Percentiles rank a stretch among this genome's conserved stretches.
phyloP scores from a whole-genome alignment of 2,797 vertebrate species.

The Rhadinocentrus ornatus region DNA sequence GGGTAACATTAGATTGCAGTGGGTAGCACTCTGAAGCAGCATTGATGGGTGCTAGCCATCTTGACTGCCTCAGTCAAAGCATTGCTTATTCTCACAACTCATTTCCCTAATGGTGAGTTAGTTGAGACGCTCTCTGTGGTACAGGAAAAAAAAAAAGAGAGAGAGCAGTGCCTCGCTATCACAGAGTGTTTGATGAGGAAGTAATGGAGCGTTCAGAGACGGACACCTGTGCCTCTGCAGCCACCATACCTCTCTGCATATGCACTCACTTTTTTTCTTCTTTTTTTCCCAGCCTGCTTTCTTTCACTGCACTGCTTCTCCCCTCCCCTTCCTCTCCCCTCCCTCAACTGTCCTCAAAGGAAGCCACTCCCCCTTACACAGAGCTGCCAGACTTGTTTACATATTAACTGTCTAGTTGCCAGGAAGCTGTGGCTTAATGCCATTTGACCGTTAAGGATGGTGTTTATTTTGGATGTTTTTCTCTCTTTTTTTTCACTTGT shows the following conservation, averaged over 20 bases:
- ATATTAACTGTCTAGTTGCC: constrained; percentile 86
- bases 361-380: constrained; percentile 74
- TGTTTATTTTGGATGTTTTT: constrained; percentile 35
- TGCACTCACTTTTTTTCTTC: background rate
- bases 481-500: constrained; percentile 3
- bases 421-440: constrained; percentile 66
- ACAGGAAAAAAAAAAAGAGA: constrained; percentile 56
- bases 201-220: constrained; percentile 76
- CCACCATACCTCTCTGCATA: constrained; percentile 24
- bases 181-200: constrained; percentile 74
- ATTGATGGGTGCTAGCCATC: constrained; percentile 32
- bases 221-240: constrained; percentile 77
- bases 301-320: constrained; percentile 51
- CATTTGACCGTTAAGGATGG: constrained; percentile 72
- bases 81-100: constrained; percentile 43
- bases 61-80: constrained; percentile 44
- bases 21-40: constrained; percentile 30
- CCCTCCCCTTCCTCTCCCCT: constrained; percentile 42
- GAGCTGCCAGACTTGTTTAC: constrained; percentile 79
- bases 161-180: constrained; percentile 59
- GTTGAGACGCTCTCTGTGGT: constrained; percentile 47
- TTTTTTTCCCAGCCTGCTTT: constrained; percentile 40
- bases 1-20: constrained; percentile 20
- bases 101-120: constrained; percentile 69
- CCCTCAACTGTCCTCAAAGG: constrained; percentile 62